A percentile compares a stretch with the other conserved stretches of the same genome.
Conservation (phyloP, 2,113 vertebrate species). For the Chaetorhynchus papuensis region DNA sequence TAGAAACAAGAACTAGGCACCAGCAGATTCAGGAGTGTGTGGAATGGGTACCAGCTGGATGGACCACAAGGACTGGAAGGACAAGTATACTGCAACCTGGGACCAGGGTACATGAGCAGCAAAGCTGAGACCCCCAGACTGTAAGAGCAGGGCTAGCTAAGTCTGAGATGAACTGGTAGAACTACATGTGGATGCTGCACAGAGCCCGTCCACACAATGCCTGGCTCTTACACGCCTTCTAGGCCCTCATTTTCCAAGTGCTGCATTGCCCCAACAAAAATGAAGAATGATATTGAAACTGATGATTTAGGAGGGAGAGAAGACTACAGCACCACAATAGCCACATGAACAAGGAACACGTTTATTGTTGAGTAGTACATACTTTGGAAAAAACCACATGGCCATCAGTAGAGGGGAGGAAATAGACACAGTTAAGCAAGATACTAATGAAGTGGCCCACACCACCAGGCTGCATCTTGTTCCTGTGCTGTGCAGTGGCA, state of each 20-base stretch:
- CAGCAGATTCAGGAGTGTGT: neutral
- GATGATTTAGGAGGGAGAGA: neutral
- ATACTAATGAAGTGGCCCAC: neutral
- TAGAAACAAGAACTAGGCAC: neutral
- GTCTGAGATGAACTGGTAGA: neutral
- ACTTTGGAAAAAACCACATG: neutral
- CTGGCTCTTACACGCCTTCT: neutral
- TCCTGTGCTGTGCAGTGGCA: neutral
- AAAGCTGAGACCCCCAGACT: neutral
- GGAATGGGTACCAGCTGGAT: neutral
- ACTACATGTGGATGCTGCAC: neutral
- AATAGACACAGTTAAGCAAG: neutral
- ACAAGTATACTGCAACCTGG: neutral
- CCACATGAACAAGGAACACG: neutral
- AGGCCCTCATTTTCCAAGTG: neutral
- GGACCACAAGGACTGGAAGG: neutral
- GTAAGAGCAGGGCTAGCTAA: neutral
- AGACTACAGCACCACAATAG: neutral
- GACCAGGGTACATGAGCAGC: neutral
- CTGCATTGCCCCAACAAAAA: neutral
- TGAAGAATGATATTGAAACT: neutral
- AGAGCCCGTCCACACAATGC: neutral
- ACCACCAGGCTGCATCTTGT: neutral
- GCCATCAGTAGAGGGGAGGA: neutral
- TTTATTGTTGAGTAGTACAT: neutral